Percentiles rank a stretch among this genome's conserved stretches.
Evolutionary conservation across 2,888 invertebrate genomes (phyloP).

Genomic region (Allacma fusca): DNA sequence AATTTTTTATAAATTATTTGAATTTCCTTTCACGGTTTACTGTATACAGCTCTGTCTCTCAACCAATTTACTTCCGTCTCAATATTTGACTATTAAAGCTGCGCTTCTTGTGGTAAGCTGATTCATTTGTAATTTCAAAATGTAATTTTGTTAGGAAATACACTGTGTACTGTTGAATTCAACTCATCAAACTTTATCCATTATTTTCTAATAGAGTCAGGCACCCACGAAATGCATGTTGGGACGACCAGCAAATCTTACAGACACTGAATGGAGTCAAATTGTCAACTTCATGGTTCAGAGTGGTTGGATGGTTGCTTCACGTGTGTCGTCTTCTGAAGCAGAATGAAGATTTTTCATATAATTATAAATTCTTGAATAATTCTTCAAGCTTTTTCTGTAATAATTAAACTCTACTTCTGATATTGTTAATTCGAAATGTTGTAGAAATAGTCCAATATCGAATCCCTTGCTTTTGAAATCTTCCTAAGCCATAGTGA

Average conservation of each 20-base stretch:
- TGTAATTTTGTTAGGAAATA: no score
- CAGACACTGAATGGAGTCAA: conserved; percentile 64
- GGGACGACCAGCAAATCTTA: conserved; percentile 35
- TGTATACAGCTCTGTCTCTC: conserved; percentile 52
- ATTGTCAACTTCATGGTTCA: conserved; percentile 69
- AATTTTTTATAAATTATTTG: no score
- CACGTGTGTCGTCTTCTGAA: conserved; percentile 28
- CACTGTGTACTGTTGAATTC: no score
- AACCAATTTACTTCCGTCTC: conserved; percentile 65
- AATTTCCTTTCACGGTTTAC: not conserved
- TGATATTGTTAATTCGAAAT: no score
- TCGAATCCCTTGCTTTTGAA: no score
- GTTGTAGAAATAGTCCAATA: no score
- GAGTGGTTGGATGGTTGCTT: conserved; percentile 69
- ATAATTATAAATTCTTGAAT: no score
- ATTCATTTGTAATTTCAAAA: conserved; percentile 45
- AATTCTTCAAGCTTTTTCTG: no score
- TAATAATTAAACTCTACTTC: no score
- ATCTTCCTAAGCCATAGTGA: no score
- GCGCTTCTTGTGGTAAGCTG: conserved; percentile 76
- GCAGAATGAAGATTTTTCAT: conserved; percentile 26
- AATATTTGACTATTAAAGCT: conserved; percentile 88
- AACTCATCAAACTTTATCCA: not conserved
- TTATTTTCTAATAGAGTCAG: conserved; percentile 28
- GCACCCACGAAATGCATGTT: conserved; percentile 18